Evolutionary conservation across 2,113 vertebrate genomes (phyloP).

Genomic region (Ophthalmolycus amberensis): DNA sequence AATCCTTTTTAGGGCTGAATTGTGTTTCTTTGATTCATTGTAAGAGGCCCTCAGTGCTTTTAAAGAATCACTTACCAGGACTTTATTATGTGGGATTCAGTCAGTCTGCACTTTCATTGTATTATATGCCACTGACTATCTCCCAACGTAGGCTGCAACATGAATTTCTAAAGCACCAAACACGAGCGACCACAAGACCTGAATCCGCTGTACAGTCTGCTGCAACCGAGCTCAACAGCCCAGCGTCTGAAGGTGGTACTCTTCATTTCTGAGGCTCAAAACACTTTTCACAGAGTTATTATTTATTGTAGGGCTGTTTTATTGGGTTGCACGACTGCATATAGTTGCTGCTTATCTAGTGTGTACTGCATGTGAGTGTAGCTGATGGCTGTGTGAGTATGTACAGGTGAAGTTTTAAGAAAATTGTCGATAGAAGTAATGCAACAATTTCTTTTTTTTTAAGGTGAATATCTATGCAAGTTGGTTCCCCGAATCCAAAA

Average conservation of each 20-base stretch:
- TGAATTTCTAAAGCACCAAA: constrained; percentile 12
- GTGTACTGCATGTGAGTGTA: constrained; percentile 14
- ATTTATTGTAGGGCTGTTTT: neutral
- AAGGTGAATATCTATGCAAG: constrained; percentile 62
- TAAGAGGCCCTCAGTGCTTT: constrained; percentile 60
- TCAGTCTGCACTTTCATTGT: constrained; percentile 52
- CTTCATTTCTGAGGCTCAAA: neutral
- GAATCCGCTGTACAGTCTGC: neutral
- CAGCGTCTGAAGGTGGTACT: neutral
- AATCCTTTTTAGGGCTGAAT: constrained; percentile 48
- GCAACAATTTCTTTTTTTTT: constrained; percentile 5
- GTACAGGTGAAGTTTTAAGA: neutral
- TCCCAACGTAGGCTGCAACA: constrained; percentile 9
- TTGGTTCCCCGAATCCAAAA: constrained; percentile 8
- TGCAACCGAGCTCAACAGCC: neutral
- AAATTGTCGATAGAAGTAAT: constrained; percentile 9
- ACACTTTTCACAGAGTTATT: neutral
- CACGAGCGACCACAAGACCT: neutral
- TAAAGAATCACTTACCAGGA: constrained; percentile 23
- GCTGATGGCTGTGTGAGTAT: neutral
- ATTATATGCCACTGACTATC: constrained; percentile 38
- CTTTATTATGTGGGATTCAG: constrained; percentile 36
- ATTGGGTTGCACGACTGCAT: constrained; percentile 1
- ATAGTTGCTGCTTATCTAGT: neutral
- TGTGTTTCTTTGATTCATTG: constrained; percentile 2